Percentiles rank a stretch among this genome's conserved stretches.
Evolutionary conservation across 1,140 invertebrate genomes (phyloP).

Genomic region (Hylaeus volcanicus): DNA sequence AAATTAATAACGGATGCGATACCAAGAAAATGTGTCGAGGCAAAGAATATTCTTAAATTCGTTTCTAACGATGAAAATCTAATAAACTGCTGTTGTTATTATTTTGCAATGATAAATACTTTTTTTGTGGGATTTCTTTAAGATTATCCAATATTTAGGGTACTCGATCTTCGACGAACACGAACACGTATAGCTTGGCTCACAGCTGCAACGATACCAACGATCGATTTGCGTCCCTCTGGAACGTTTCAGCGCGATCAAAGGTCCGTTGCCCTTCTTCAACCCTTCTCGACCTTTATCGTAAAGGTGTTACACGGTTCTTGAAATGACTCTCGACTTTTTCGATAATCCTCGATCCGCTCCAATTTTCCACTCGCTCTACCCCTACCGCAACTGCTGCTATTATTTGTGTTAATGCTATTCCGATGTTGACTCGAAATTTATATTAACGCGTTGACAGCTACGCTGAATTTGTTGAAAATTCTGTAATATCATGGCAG

Average conservation of each 20-base stretch:
- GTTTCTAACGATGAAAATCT: no score
- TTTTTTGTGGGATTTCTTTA: neutral
- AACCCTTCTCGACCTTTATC: slow-evolving; percentile 8
- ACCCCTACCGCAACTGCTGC: neutral
- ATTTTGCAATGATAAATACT: no score
- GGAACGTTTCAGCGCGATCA: slow-evolving; percentile 2
- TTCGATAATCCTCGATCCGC: slow-evolving; percentile 1
- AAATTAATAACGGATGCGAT: neutral
- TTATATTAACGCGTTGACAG: no score
- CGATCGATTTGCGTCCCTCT: slow-evolving; percentile 40
- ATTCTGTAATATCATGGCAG: no score
- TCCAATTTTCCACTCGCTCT: slow-evolving; percentile 1
- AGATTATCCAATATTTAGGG: slow-evolving; percentile 19
- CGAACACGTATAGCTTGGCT: slow-evolving; percentile 26
- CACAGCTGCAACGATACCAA: slow-evolving; percentile 3
- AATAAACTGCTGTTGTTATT: no score
- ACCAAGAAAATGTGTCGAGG: neutral
- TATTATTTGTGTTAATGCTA: neutral
- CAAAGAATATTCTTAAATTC: no score
- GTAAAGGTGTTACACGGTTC: slow-evolving; percentile 16
- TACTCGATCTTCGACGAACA: slow-evolving; percentile 2
- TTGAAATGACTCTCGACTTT: slow-evolving; percentile 7
- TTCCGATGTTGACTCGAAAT: neutral
- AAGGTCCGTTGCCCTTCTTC: slow-evolving; percentile 9
- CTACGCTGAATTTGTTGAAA: no score